Percentiles rank a stretch among this genome's conserved stretches.
Conservation (phyloP, 2,113 vertebrate species). For the Pyrgilauda ruficollis region DNA sequence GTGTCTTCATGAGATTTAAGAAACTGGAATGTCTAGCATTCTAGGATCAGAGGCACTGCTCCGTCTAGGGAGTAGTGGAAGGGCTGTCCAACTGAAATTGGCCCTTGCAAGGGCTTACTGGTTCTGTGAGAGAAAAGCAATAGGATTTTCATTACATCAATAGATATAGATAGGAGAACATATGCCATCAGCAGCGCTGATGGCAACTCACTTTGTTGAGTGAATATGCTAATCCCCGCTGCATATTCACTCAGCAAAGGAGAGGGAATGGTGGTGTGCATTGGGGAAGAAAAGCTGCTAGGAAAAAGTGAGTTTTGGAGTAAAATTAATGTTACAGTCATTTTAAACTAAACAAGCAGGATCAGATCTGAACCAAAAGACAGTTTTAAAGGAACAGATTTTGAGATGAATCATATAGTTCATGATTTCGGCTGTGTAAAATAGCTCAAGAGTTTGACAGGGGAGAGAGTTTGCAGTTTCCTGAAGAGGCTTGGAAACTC, state of each 20-base stretch:
- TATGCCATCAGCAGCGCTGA: background rate
- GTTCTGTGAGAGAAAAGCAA: background rate
- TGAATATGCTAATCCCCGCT: background rate
- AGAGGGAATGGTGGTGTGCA: background rate
- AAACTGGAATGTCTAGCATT: background rate
- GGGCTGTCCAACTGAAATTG: background rate
- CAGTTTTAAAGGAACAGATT: background rate
- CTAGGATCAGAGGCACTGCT: background rate
- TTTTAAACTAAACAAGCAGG: background rate
- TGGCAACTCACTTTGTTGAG: background rate
- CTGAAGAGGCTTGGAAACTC: background rate
- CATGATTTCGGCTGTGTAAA: background rate
- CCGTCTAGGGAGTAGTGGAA: background rate
- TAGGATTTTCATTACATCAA: background rate
- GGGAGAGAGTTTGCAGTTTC: background rate
- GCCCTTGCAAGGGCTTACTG: background rate
- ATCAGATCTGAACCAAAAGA: background rate
- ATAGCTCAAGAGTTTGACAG: background rate
- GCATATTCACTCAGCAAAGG: background rate
- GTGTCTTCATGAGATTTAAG: background rate
- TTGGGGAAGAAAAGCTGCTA: background rate
- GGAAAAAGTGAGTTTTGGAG: background rate
- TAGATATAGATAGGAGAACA: background rate
- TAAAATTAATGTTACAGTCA: background rate
- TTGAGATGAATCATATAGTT: background rate